Base-by-base conservation (phyloP, 1,140 invertebrate species). In the Saccostrea cuccullata region DNA sequence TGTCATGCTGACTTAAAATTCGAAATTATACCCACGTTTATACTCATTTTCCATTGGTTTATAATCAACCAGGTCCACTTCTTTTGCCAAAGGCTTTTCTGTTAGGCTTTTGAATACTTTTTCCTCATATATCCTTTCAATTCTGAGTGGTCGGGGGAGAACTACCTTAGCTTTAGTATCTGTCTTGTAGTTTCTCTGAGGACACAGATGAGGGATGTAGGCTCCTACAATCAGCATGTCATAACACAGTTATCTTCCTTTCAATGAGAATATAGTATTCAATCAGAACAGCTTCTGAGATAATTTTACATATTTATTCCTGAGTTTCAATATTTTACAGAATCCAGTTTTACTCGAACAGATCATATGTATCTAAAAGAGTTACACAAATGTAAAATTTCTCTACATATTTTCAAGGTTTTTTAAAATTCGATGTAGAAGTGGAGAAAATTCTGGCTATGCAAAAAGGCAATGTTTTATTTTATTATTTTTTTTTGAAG, bases 171-270 rank as follows among this genome's bases (percentile, higher is more conserved):
- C 70, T 15, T 77, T 77, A 12, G 26, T 77, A 36, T 77, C 70
- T 30, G 70, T 77, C 26, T 77, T 77, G 30, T 77, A 77, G 11
- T 6, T 30, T 77, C 30, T 77, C 11, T 77, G 67, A 8, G n/a
- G 67, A 30, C 3, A 30, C 70, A 77, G 26, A 30, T 15, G 13
- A 30, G 70, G 70, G 23, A 77, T 77, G 70, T 17, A 77, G 26
- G 70, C 13, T 36, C 70, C 70, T 77, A 26, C 9, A 30, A 30
- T 30, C 11, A 17, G 26, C 23, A 26, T 30, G 26, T 5, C 58
- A 20, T n/a, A 20, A 64, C 58, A 77, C 26, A 77, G 70, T 91
- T 20, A 89, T 89, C 55, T 88, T 89, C 60, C 84, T 87, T 86
- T 64, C 1, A 47, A 9, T 47, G 47, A n/a, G n/a, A n/a, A n/a